Base-by-base conservation (phyloP, 2,797 vertebrate species). In the Anolis apletophallus region DNA sequence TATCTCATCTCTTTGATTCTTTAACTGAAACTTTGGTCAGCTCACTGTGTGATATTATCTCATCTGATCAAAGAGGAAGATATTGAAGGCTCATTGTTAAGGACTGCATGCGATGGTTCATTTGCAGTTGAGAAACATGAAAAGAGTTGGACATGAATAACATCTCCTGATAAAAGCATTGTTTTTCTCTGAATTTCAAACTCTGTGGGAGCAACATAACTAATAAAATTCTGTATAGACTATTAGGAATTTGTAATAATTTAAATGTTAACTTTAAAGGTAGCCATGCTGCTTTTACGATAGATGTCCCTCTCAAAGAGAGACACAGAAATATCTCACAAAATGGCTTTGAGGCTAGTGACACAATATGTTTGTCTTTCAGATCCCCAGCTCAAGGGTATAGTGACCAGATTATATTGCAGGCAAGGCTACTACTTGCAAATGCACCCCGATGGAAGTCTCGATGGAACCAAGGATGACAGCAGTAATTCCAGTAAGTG, bases 371-470 rank as follows among this genome's bases (percentile, higher is more conserved):
- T 96, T 95, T 96, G 94, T 95, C 92, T 96, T 97, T 94, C 98
- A 99, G 99, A 99, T 99, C 99, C 99, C 98, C 99, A 99, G 98
- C 99, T 99, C 98, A 99, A 99, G 98, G 99, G 99, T 96, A 99
- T 99, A 99, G 99, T 99, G 98, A 99, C 99, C 98, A 99, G 99
- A 98, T 99, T 99, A 98, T 99, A 99, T 97, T 99, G 99, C 98
- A 99, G 99, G 98, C 99, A 99, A 98, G 99, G 99, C 96, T 99
- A 99, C 98, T 99, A 99, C 98, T 99, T 99, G 98, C 99, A 99
- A 97, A 99, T 99, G 98, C 99, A 99, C 97, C 97, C 98, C 91
- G 99, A 99, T 99, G 99, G 99, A 98, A 98, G 98, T 98, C 98
- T 99, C 96, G 99, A 99, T 96, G 99, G 99, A 97, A 99, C 99